Evolutionary conservation across 2,888 invertebrate species (phyloP).

Genomic region (Cyclophora albipunctata): DNA sequence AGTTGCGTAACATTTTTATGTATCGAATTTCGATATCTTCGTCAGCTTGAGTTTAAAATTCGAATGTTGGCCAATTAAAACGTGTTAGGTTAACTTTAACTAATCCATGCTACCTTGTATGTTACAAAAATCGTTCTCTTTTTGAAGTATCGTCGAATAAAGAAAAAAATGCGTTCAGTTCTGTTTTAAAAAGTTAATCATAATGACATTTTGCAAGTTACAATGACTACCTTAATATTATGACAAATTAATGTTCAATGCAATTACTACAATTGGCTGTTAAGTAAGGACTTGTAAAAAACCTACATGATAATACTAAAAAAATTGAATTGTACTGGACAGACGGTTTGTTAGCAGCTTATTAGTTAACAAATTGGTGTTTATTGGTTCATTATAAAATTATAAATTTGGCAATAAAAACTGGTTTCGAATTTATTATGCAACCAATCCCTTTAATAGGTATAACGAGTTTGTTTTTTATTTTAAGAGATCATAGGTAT

Average conservation of each 20-base stretch:
- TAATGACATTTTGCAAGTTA: conserved; percentile 10
- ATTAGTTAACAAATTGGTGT: conserved; percentile 22
- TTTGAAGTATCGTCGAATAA: conserved; percentile 1
- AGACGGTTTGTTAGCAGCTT: conserved; percentile 17
- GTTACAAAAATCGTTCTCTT: not conserved
- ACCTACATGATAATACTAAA: too few relatives aligned
- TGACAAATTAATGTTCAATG: too few relatives aligned
- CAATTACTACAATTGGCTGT: too few relatives aligned
- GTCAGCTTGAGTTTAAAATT: conserved; percentile 11
- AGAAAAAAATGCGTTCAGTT: conserved; percentile 2
- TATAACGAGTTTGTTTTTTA: too few relatives aligned
- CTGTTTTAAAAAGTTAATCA: conserved; percentile 12
- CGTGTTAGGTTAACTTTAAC: too few relatives aligned
- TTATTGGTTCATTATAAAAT: conserved; percentile 18
- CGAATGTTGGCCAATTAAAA: not conserved
- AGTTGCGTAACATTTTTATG: too few relatives aligned
- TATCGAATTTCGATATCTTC: not conserved
- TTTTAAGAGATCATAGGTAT: too few relatives aligned
- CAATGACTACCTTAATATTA: too few relatives aligned
- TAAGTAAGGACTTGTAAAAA: too few relatives aligned
- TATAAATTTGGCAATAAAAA: conserved; percentile 11
- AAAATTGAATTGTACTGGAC: too few relatives aligned
- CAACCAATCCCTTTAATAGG: not conserved
- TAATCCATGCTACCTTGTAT: not conserved
- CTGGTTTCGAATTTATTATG: conserved; percentile 11